phyloP scores from a whole-genome alignment of 2,797 vertebrate species.

The Crocidura indochinensis region DNA sequence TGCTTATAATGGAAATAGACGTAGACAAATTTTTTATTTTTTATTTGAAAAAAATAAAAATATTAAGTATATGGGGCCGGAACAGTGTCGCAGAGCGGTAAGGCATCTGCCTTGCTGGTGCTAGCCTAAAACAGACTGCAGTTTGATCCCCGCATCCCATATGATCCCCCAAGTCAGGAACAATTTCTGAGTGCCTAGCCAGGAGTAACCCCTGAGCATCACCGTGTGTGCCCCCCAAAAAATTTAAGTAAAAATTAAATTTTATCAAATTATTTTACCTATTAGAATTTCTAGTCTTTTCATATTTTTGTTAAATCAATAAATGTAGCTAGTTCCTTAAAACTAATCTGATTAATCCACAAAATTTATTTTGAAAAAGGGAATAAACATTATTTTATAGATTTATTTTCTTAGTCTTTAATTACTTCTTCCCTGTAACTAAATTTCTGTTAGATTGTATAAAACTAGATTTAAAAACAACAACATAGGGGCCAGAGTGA shows the following conservation, averaged over 20 bases:
- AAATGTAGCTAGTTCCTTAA: neutral
- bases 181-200: too few relatives aligned
- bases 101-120: too few relatives aligned
- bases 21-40: neutral
- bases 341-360: neutral
- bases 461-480: too few relatives aligned
- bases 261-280: neutral
- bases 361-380: neutral
- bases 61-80: too few relatives aligned
- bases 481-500: too few relatives aligned
- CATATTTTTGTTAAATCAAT: neutral
- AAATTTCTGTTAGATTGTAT: neutral
- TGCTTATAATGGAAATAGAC: neutral
- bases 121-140: too few relatives aligned
- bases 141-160: too few relatives aligned
- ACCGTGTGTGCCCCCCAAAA: neutral
- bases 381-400: neutral
- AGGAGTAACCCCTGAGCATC: too few relatives aligned
- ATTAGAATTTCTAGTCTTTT: slow-evolving; percentile 6
- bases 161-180: too few relatives aligned
- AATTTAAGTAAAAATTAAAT: neutral
- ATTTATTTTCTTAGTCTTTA: slow-evolving; percentile 20
- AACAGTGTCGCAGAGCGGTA: too few relatives aligned
- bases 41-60: too few relatives aligned
- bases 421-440: neutral